phyloP scores from a whole-genome alignment of 2,113 vertebrate species.

The Deroptyus accipitrinus region DNA sequence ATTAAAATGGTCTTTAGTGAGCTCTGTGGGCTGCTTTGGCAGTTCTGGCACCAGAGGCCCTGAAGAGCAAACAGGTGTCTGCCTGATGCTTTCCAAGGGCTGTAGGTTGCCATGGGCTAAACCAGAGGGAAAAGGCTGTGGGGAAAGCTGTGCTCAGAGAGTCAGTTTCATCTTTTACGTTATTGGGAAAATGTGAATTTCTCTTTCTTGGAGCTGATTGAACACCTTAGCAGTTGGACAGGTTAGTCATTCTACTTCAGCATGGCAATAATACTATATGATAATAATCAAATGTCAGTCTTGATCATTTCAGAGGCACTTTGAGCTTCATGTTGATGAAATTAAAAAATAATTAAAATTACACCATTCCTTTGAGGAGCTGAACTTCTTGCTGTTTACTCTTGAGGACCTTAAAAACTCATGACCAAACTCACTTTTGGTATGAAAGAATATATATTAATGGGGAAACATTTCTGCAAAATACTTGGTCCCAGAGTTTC shows the following conservation, averaged over 20 bases:
- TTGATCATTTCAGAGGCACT: background rate
- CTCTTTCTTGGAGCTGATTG: background rate
- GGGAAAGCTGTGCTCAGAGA: background rate
- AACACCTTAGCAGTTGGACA: background rate
- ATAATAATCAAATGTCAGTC: background rate
- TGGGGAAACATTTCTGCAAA: background rate
- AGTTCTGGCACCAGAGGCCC: background rate
- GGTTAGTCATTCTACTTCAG: background rate
- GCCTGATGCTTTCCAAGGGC: background rate
- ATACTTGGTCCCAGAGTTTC: background rate
- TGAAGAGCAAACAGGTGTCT: background rate
- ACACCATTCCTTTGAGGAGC: background rate
- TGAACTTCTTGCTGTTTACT: background rate
- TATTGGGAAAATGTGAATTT: background rate
- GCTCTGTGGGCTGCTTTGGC: background rate
- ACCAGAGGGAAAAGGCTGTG: background rate
- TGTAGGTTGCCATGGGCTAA: background rate
- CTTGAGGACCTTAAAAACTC: background rate
- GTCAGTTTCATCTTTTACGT: background rate
- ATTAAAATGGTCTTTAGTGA: background rate
- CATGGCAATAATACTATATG: background rate
- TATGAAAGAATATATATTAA: background rate
- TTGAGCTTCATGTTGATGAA: background rate
- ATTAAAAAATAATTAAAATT: background rate
- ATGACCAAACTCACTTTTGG: background rate